phyloP scores from a whole-genome alignment of 92 coral and sea anemone species.

The Epizoanthus ramosus region DNA sequence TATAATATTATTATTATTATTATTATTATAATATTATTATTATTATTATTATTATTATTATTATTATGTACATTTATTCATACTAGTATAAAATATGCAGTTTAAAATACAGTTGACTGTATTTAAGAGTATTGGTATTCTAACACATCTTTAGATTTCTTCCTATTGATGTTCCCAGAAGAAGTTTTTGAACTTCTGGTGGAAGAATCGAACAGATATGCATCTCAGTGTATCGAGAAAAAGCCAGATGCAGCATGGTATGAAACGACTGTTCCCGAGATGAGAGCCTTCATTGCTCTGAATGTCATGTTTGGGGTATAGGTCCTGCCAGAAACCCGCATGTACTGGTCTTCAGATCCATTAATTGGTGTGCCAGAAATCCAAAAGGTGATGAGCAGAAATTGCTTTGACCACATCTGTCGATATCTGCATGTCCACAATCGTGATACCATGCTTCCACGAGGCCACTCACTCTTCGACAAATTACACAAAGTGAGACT shows the following conservation, averaged over 20 bases:
- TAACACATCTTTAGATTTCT: constrained; percentile 49
- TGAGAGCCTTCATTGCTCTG: constrained; percentile 1
- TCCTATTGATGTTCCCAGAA: constrained; percentile 34
- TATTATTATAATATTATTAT: too few relatives aligned
- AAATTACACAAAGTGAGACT: not conserved
- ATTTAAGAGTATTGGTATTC: too few relatives aligned
- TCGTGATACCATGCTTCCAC: not conserved
- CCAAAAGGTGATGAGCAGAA: constrained; percentile 41
- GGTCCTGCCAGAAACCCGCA: constrained; percentile 37
- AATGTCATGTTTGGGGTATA: constrained; percentile 13
- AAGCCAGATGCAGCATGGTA: constrained; percentile 37
- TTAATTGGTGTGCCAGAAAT: constrained; percentile 34
- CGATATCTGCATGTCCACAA: constrained; percentile 44
- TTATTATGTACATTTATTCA: too few relatives aligned
- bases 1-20: too few relatives aligned
- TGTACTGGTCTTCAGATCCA: constrained; percentile 46
- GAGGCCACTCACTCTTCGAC: not conserved
- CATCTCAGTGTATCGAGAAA: constrained; percentile 35
- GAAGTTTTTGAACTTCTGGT: constrained; percentile 35
- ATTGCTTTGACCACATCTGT: constrained; percentile 33
- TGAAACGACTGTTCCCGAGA: not conserved
- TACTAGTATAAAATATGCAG: too few relatives aligned
- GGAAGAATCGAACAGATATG: constrained; percentile 54
- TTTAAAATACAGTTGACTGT: too few relatives aligned
- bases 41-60: too few relatives aligned